Conservation (phyloP, 2,888 invertebrate species). For the Sesia bembeciformis region DNA sequence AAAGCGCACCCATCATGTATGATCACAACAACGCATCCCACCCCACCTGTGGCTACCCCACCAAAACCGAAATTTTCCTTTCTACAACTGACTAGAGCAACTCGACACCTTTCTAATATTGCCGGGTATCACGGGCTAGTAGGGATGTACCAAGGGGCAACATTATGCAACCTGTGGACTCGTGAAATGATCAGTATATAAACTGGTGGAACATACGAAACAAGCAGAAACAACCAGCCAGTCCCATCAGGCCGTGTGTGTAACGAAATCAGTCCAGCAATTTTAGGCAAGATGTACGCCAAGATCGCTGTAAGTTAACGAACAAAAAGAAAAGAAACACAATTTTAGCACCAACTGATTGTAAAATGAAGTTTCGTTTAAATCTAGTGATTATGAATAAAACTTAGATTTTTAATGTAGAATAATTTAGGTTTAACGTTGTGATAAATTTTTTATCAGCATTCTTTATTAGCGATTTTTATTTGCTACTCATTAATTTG, state of each 20-base stretch:
- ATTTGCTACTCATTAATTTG: too few relatives aligned
- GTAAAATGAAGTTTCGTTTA: too few relatives aligned
- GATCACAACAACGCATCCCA: constrained; percentile 6
- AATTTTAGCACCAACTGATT: too few relatives aligned
- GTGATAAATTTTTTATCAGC: too few relatives aligned
- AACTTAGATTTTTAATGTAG: too few relatives aligned
- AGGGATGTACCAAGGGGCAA: constrained; percentile 63
- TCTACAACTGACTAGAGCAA: constrained; percentile 16
- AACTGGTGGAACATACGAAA: constrained; percentile 41
- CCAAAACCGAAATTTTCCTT: constrained; percentile 30
- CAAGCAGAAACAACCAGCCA: constrained; percentile 57
- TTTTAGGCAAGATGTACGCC: constrained; percentile 61
- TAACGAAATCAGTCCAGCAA: constrained; percentile 60
- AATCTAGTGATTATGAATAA: too few relatives aligned
- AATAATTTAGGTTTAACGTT: too few relatives aligned
- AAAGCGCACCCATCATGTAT: neutral
- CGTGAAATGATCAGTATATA: constrained; percentile 45
- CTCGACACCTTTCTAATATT: constrained; percentile 37
- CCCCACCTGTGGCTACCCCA: constrained; percentile 43
- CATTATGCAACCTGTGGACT: constrained; percentile 54
- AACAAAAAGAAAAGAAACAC: neutral
- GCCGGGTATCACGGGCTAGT: constrained; percentile 48
- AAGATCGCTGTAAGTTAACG: constrained; percentile 62
- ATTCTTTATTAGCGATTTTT: too few relatives aligned
- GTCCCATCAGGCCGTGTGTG: constrained; percentile 44